Conservation (phyloP, 1,140 invertebrate genomes). For the Patella vulgata region DNA sequence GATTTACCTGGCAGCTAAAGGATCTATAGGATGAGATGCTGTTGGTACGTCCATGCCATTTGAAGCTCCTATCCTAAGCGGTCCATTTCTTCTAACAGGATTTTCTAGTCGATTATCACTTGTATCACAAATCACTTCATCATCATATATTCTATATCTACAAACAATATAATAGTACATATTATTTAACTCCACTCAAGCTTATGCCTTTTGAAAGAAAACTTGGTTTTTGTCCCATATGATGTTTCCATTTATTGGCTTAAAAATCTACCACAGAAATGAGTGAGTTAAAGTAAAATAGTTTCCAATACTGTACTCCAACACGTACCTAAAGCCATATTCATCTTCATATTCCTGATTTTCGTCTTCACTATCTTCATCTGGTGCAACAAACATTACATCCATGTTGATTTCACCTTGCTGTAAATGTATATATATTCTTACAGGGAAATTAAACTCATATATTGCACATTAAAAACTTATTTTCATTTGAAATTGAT, state of each 20-base stretch:
- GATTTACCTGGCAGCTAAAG: constrained; percentile 9
- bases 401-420: constrained; percentile 77
- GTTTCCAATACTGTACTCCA: no score
- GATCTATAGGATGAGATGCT: constrained; percentile 13
- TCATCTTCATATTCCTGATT: constrained; percentile 64
- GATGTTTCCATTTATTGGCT: no score
- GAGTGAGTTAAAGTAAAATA: no score
- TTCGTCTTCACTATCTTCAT: constrained; percentile 74
- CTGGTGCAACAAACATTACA: constrained; percentile 78
- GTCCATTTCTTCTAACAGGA: constrained; percentile 12
- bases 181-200: not conserved
- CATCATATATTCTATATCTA: constrained; percentile 59
- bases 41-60: constrained; percentile 14
- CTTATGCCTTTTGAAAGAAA: not conserved
- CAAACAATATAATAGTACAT: no score
- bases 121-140: constrained; percentile 47
- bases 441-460: not conserved
- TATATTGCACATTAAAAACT: no score
- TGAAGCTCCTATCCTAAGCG: constrained; percentile 3
- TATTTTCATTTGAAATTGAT: not conserved
- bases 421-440: constrained; percentile 62
- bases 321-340: constrained; percentile 63
- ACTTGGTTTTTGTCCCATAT: not conserved
- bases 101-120: not conserved
- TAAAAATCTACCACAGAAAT: no score